These are phyloP conservation scores for Bos taurus DNA, from an alignment of 2,113 vertebrate genomes.

Conservation along the genomic window DNA sequence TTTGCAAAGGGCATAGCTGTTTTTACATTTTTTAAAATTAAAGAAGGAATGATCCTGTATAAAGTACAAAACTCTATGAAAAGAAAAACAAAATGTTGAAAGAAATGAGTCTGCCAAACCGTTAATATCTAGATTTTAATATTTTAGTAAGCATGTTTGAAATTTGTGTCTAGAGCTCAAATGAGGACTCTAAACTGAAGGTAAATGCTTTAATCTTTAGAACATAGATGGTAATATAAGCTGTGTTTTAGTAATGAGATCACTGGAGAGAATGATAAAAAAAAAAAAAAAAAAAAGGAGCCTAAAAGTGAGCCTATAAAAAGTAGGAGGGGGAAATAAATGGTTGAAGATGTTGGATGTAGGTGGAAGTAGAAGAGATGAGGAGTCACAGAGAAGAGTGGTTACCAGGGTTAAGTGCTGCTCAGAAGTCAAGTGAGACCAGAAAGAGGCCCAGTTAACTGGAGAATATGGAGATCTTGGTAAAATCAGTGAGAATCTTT, in stretches of 20 bases:
- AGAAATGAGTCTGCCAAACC: neutral
- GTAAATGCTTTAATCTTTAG: neutral
- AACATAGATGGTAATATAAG: neutral
- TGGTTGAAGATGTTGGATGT: neutral
- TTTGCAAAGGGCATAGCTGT: conserved; percentile 13
- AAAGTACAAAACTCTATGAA: neutral
- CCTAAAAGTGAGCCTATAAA: neutral
- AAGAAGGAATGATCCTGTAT: neutral
- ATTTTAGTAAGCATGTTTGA: neutral
- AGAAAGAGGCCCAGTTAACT: neutral
- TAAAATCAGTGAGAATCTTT: neutral
- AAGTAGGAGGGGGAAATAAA: neutral
- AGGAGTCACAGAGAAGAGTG: neutral
- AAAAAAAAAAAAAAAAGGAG: neutral
- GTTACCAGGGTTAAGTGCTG: neutral
- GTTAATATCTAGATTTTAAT: neutral
- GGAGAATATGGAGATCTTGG: neutral
- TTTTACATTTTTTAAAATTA: neutral
- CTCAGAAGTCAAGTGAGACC: neutral
- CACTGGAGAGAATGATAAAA: neutral
- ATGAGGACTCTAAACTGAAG: neutral
- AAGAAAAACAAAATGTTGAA: neutral
- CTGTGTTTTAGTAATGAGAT: neutral
- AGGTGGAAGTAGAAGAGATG: neutral
- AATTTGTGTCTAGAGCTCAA: neutral